Percentiles rank a stretch among this genome's conserved stretches.
phyloP scores from a whole-genome alignment of 2,797 vertebrate species.

The Thripadectes ignobilis region DNA sequence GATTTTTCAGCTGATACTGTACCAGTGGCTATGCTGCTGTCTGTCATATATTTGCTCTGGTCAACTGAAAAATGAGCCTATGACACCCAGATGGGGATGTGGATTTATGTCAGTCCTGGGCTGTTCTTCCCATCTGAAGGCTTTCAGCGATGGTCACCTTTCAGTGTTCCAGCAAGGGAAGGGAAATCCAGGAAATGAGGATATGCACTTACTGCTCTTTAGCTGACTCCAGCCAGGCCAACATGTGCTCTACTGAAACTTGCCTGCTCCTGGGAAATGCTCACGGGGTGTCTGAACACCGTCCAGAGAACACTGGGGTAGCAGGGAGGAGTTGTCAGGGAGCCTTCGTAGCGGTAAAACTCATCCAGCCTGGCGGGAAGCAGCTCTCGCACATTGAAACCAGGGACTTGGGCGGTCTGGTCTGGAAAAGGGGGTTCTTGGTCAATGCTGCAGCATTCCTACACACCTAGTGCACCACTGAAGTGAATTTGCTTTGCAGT shows the following conservation, averaged over 20 bases:
- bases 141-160: not conserved
- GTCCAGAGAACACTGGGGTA: constrained; percentile 95
- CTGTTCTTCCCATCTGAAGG: not conserved
- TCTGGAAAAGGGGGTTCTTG: constrained; percentile 64
- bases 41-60: not conserved
- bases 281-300: constrained; percentile 85
- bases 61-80: not conserved
- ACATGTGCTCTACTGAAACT: not conserved
- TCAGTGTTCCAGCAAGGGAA: not conserved
- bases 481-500: not conserved
- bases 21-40: not conserved
- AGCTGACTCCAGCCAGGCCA: not conserved
- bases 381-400: constrained; percentile 85
- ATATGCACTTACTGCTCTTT: not conserved
- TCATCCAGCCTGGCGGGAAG: constrained; percentile 86
- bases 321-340: constrained; percentile 95
- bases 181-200: not conserved
- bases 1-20: not conserved
- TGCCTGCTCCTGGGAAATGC: constrained; percentile 90
- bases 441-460: not conserved
- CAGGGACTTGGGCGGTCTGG: constrained; percentile 82
- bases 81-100: not conserved
- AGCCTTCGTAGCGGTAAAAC: constrained; percentile 93
- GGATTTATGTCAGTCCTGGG: not conserved
- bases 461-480: not conserved